Evolutionary conservation across 2,113 vertebrate species (phyloP).

Genomic region (Cottus gobio): DNA sequence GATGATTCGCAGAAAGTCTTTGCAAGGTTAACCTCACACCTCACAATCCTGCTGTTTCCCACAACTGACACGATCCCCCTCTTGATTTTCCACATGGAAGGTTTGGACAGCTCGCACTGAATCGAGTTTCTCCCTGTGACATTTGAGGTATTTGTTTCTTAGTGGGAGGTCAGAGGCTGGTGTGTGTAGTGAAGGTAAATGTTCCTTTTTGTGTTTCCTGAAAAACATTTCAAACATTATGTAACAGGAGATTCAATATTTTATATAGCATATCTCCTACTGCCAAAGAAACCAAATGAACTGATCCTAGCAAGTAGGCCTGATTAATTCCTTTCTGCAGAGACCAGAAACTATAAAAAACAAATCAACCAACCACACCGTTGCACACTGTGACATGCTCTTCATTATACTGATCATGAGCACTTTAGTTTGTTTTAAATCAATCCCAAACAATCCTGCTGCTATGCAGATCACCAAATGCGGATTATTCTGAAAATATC

Average conservation of each 20-base stretch:
- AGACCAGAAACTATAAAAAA: background rate
- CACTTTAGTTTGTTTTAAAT: background rate
- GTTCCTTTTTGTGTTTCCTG: background rate
- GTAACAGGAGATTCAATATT: background rate
- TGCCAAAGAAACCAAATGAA: background rate
- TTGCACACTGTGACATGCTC: background rate
- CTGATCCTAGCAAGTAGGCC: background rate
- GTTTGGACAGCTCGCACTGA: background rate
- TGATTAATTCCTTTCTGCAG: background rate
- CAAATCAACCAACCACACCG: background rate
- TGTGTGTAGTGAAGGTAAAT: background rate
- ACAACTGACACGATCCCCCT: slow-evolving; percentile 4
- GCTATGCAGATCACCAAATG: background rate
- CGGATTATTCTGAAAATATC: background rate
- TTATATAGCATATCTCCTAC: background rate
- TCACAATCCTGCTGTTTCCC: background rate
- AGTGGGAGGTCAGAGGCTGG: background rate
- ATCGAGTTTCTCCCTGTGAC: slow-evolving; percentile 22
- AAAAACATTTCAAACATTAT: background rate
- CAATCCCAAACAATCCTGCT: background rate
- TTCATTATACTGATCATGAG: background rate
- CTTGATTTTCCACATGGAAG: slow-evolving; percentile 47
- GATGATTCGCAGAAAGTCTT: background rate
- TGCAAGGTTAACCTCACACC: background rate
- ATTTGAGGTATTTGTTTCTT: slow-evolving; percentile 13